Conservation (phyloP, 2,888 invertebrate genomes). For the Drosophila algonquin region DNA sequence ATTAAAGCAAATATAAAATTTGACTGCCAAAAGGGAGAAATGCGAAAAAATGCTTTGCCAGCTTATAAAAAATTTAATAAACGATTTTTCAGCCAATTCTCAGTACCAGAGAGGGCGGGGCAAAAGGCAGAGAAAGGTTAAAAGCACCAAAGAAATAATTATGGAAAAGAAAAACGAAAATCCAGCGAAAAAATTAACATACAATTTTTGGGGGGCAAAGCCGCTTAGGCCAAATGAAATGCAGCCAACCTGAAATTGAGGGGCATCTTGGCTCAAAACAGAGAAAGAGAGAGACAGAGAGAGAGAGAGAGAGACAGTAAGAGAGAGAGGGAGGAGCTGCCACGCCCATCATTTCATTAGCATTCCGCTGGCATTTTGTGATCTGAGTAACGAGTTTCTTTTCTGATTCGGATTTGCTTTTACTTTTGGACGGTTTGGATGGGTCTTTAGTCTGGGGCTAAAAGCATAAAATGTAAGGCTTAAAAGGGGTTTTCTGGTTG, state of each 20-base stretch:
- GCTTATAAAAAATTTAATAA: conserved; percentile 35
- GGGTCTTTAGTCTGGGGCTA: neutral
- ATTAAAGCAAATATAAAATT: conserved; percentile 24
- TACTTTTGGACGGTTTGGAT: neutral
- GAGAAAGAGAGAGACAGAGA: neutral
- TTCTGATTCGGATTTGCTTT: conserved; percentile 5
- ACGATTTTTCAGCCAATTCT: conserved; percentile 17
- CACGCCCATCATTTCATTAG: conserved; percentile 46
- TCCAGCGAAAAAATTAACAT: conserved; percentile 38
- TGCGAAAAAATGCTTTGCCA: conserved; percentile 9
- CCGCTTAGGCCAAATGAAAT: conserved; percentile 44
- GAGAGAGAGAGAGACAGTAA: neutral
- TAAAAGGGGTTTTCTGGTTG: neutral
- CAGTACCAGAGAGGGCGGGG: neutral
- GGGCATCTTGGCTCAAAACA: neutral
- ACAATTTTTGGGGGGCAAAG: conserved; percentile 27
- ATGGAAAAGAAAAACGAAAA: neutral
- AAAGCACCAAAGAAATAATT: conserved; percentile 34
- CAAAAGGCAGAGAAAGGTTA: conserved; percentile 11
- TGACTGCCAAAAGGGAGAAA: neutral
- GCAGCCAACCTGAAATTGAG: conserved; percentile 18
- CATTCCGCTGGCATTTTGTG: conserved; percentile 34
- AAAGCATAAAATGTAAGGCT: conserved; percentile 8
- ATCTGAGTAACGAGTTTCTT: conserved; percentile 39
- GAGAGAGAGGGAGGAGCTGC: neutral